These are phyloP conservation scores for Drymodes brunneopygia DNA, from an alignment of 2,113 vertebrate genomes.

Conservation along the genomic window DNA sequence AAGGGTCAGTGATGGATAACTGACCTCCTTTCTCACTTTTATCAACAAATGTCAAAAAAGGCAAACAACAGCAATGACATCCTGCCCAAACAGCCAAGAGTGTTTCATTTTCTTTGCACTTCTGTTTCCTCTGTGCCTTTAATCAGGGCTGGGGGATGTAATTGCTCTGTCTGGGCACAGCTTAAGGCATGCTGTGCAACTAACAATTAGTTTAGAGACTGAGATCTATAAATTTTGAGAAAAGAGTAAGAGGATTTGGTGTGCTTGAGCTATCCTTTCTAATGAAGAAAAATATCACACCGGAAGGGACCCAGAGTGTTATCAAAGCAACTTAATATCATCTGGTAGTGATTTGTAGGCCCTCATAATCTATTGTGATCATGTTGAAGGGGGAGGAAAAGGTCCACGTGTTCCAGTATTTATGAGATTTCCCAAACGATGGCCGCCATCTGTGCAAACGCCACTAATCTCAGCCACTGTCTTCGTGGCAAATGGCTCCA, in stretches of 20 bases:
- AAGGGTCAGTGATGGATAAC: constrained; percentile 51
- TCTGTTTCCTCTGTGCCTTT: constrained; percentile 82
- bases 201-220: constrained; percentile 81
- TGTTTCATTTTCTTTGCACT: constrained; percentile 81
- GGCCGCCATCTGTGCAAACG: constrained; percentile 87
- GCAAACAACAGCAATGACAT: constrained; percentile 78
- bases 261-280: constrained; percentile 70
- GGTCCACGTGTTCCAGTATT: constrained; percentile 64
- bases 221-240: constrained; percentile 82
- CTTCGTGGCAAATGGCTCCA: constrained; percentile 71
- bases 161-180: constrained; percentile 81
- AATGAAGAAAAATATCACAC: constrained; percentile 80
- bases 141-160: constrained; percentile 84
- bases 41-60: constrained; percentile 57
- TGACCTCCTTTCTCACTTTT: constrained; percentile 44
- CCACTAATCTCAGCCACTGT: constrained; percentile 69
- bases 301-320: constrained; percentile 79
- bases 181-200: constrained; percentile 76
- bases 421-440: constrained; percentile 78
- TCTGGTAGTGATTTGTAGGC: constrained; percentile 86
- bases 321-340: constrained; percentile 84
- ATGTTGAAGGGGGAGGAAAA: constrained; percentile 56
- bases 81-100: constrained; percentile 78
- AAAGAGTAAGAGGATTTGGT: constrained; percentile 76
- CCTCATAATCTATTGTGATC: constrained; percentile 79